A percentile compares a stretch with the other conserved stretches of the same genome.
Conservation (phyloP, 2,797 vertebrate species). For the Sus cebifrons region DNA sequence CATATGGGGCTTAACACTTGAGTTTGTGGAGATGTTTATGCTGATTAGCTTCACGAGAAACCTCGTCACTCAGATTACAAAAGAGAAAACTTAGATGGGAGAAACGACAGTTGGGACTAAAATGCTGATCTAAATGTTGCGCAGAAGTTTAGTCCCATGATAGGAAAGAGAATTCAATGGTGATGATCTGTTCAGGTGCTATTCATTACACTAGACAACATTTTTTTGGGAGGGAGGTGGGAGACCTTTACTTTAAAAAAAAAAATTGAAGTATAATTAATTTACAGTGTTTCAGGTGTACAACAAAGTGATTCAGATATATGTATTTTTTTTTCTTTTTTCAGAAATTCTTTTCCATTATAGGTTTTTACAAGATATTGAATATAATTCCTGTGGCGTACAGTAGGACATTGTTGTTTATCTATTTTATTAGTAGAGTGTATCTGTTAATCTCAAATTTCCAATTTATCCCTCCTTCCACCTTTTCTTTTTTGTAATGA, state of each 20-base stretch:
- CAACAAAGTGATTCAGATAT: not conserved
- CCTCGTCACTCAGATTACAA: not conserved
- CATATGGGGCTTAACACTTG: not conserved
- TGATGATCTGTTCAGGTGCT: not conserved
- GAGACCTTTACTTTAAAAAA: not conserved
- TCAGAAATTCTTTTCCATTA: not conserved
- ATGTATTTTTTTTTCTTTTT: not conserved
- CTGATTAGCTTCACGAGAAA: not conserved
- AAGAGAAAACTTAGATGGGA: not conserved
- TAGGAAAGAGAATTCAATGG: not conserved
- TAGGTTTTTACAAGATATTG: not conserved
- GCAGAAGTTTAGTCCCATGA: not conserved
- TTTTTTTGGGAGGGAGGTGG: not conserved
- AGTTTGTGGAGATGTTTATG: constrained; percentile 19
- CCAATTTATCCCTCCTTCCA: not conserved
- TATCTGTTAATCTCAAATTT: not conserved
- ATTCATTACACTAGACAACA: not conserved
- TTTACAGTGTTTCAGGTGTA: not conserved
- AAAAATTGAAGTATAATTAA: not conserved
- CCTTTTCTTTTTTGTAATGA: not conserved
- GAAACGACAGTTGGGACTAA: not conserved
- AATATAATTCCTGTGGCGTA: not conserved
- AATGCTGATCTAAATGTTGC: not conserved
- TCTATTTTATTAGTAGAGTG: not conserved
- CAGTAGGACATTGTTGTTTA: not conserved